Conservation (phyloP, 2,888 invertebrate species). For the Xylota segnis region DNA sequence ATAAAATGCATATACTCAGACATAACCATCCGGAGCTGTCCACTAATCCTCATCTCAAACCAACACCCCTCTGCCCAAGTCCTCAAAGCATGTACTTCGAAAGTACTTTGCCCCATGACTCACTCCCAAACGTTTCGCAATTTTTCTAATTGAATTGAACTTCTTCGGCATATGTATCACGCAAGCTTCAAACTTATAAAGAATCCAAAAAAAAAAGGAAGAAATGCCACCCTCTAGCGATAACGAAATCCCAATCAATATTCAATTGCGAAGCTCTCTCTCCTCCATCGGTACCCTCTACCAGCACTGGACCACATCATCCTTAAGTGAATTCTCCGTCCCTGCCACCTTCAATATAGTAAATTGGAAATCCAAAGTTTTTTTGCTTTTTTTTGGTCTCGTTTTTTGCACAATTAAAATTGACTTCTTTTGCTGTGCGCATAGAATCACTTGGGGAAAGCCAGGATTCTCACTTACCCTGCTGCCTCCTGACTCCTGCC, state of each 20-base stretch:
- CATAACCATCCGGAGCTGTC: too few relatives aligned
- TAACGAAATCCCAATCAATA: constrained; percentile 40
- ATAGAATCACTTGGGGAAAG: neutral
- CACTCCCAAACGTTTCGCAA: neutral
- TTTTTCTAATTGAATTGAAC: constrained; percentile 3
- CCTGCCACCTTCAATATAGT: constrained; percentile 11
- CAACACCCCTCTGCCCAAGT: neutral
- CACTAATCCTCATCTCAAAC: too few relatives aligned
- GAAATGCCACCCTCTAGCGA: neutral
- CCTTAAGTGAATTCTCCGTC: constrained; percentile 8
- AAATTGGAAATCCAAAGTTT: constrained; percentile 42
- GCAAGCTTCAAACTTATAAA: neutral
- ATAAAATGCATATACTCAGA: too few relatives aligned
- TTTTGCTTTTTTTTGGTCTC: too few relatives aligned
- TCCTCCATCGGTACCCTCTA: neutral
- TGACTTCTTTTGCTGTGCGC: constrained; percentile 24
- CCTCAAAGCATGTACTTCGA: neutral
- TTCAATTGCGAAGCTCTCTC: constrained; percentile 25
- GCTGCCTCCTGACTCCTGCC: neutral
- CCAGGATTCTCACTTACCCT: neutral
- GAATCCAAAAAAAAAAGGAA: neutral
- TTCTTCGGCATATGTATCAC: neutral
- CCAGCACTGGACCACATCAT: constrained; percentile 22
- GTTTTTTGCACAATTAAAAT: constrained; percentile 43
- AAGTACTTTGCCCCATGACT: neutral